These are phyloP conservation scores for Nothura maculosa DNA, from an alignment of 2,797 vertebrate species.

Conservation along the genomic window DNA sequence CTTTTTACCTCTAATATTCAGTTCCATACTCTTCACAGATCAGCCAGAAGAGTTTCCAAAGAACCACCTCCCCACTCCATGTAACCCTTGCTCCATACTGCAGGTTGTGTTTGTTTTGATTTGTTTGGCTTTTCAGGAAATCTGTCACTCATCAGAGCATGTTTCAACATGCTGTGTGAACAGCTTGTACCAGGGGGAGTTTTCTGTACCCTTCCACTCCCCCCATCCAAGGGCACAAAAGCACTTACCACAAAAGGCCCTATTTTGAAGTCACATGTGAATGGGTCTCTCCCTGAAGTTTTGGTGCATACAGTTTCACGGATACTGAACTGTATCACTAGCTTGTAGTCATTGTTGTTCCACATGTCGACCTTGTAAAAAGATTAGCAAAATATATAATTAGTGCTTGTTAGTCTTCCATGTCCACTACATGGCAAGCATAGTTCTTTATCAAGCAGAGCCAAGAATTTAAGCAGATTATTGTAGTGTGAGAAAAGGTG, in stretches of 20 bases:
- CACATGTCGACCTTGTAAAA: constrained; percentile 57
- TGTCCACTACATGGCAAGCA: neutral
- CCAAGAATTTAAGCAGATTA: neutral
- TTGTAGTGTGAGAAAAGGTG: neutral
- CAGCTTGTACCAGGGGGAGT: accelerated
- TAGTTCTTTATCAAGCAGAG: neutral
- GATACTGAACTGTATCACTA: constrained; percentile 70
- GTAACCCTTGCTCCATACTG: neutral
- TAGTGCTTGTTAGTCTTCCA: too few species aligned
- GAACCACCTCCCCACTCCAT: neutral
- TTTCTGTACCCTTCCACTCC: neutral
- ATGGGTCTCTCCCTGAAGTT: constrained; percentile 27
- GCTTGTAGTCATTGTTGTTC: neutral
- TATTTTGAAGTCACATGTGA: constrained; percentile 59
- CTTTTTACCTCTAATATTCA: neutral
- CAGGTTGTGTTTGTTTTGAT: neutral
- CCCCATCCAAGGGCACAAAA: neutral
- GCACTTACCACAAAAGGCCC: constrained; percentile 59
- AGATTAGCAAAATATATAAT: neutral
- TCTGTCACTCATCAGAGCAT: neutral
- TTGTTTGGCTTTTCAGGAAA: neutral
- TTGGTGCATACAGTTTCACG: constrained; percentile 68
- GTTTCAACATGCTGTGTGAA: accelerated
- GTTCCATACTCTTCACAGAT: neutral
- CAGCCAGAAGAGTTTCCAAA: neutral